A percentile compares a stretch with the other conserved stretches of the same genome.
Evolutionary conservation across 1,140 invertebrate species (phyloP).

Genomic region (Maconellicoccus hirsutus): DNA sequence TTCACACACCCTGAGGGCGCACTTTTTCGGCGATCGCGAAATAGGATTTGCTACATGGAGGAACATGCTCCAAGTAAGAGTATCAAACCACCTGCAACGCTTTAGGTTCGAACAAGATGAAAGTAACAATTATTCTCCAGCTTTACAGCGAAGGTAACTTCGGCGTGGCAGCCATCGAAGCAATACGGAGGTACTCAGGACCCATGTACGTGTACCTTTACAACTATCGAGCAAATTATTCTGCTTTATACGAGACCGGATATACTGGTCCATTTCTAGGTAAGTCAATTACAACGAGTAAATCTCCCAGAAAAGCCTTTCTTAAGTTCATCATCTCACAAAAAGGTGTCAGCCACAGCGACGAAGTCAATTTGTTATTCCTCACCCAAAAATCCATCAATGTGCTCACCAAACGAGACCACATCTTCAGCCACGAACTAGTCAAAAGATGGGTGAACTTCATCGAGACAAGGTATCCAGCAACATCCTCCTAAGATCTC

Average conservation of each 20-base stretch:
- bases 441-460: neutral
- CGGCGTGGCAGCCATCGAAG: neutral
- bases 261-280: too few relatives aligned
- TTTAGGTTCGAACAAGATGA: too few relatives aligned
- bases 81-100: too few relatives aligned
- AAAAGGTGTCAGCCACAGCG: neutral
- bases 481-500: too few relatives aligned
- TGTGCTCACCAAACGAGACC: neutral
- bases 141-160: neutral
- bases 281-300: too few relatives aligned
- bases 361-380: neutral
- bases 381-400: neutral
- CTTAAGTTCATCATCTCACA: too few relatives aligned
- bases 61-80: too few relatives aligned
- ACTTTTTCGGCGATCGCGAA: neutral
- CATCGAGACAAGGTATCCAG: neutral
- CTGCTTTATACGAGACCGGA: neutral
- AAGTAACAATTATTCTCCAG: neutral
- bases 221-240: neutral
- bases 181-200: neutral
- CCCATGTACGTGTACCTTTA: neutral
- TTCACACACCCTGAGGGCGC: neutral
- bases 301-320: too few relatives aligned
- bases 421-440: neutral
- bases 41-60: neutral